A percentile compares a stretch with the other conserved stretches of the same genome.
Evolutionary conservation across 2,797 vertebrate species (phyloP).

Genomic region (Danio aesculapii): DNA sequence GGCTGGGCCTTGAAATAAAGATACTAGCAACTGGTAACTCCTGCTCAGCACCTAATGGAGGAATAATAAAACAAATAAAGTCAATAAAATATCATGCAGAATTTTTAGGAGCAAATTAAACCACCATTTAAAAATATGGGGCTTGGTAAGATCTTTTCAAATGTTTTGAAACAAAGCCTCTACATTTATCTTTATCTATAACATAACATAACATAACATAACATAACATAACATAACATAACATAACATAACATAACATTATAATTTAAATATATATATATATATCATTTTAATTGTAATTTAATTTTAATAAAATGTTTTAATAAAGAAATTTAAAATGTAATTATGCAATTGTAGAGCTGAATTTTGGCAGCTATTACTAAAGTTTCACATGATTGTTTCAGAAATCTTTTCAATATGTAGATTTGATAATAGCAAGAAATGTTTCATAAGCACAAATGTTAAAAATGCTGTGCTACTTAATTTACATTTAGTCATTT

Average conservation of each 20-base stretch:
- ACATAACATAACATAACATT: too few species aligned
- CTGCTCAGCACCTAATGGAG: conserved; percentile 83
- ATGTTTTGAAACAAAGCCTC: not conserved
- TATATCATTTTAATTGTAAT: too few species aligned
- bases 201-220: too few species aligned
- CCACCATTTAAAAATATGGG: not conserved
- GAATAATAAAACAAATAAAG: not conserved
- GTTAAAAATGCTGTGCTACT: not conserved
- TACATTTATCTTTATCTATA: too few species aligned
- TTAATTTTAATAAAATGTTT: too few species aligned
- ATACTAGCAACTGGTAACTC: conserved; percentile 86
- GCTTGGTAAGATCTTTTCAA: not conserved
- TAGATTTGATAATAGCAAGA: not conserved
- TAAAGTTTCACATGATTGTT: not conserved
- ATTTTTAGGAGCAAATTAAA: not conserved
- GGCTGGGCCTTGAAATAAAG: conserved; percentile 86
- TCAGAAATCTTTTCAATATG: not conserved
- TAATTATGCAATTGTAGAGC: too few species aligned
- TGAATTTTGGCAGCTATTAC: not conserved
- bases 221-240: too few species aligned
- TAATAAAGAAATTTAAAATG: too few species aligned
- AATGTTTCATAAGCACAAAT: not conserved
- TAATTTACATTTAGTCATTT: too few species aligned
- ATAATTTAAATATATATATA: too few species aligned
- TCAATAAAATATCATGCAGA: not conserved